Evolutionary conservation across 2,888 invertebrate species (phyloP).

Genomic region (Heliconius ethilla): DNA sequence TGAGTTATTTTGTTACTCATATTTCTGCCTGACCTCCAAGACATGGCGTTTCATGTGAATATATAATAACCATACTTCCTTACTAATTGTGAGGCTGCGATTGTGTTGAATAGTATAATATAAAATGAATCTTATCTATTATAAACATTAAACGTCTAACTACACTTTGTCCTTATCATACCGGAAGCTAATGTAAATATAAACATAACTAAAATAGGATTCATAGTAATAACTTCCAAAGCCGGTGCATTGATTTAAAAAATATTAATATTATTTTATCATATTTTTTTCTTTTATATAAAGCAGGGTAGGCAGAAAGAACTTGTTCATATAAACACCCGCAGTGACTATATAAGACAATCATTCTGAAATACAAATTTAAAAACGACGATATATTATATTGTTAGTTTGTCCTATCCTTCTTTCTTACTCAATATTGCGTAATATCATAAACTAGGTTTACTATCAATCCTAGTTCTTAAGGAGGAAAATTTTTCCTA

Average conservation of each 20-base stretch:
- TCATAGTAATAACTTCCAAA: too few species aligned
- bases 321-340: too few species aligned
- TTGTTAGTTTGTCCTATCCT: too few species aligned
- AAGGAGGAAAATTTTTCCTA: neutral
- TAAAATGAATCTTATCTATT: neutral
- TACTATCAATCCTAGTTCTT: neutral
- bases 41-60: neutral
- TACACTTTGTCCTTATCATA: neutral
- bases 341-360: too few species aligned
- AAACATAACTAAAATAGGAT: neutral
- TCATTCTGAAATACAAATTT: neutral
- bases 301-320: too few species aligned
- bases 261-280: too few species aligned
- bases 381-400: too few species aligned
- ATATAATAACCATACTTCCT: neutral
- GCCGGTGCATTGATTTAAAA: too few species aligned
- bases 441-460: neutral
- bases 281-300: too few species aligned
- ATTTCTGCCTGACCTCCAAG: neutral
- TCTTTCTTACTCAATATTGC: too few species aligned
- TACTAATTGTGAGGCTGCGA: neutral
- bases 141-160: neutral
- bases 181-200: neutral
- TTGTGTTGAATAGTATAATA: neutral
- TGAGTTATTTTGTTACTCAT: neutral